A percentile compares a stretch with the other conserved stretches of the same genome.
Conservation (phyloP, 2,797 vertebrate species). For the Cottoperca gobio region DNA sequence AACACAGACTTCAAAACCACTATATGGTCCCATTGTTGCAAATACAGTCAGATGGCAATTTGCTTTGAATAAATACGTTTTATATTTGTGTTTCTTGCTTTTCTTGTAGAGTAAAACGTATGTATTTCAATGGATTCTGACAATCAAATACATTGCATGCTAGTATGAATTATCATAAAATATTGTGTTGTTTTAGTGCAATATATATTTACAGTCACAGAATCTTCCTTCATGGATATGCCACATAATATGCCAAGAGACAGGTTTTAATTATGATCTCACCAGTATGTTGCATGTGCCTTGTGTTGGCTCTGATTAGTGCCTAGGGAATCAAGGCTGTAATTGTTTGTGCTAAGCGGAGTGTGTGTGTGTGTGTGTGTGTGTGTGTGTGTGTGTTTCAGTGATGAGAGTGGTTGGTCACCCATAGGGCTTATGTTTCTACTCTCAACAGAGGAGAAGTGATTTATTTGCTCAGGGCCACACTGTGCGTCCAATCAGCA, state of each 20-base stretch:
- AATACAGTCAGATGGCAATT: not conserved
- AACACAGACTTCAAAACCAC: not conserved
- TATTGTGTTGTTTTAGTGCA: conserved; percentile 56
- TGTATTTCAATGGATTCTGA: conserved; percentile 1
- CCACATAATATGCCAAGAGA: conserved; percentile 82
- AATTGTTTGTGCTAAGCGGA: conserved; percentile 83
- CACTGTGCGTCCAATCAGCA: conserved; percentile 78
- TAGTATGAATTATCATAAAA: conserved; percentile 19
- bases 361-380: conserved; percentile 32
- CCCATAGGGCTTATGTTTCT: conserved; percentile 77
- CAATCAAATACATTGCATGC: conserved; percentile 12
- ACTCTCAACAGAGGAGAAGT: conserved; percentile 71
- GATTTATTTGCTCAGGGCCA: conserved; percentile 79
- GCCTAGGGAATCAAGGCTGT: conserved; percentile 83
- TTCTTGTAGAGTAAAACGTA: not conserved
- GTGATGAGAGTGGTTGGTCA: conserved; percentile 65
- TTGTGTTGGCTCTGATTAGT: conserved; percentile 85
- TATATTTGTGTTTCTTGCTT: not conserved
- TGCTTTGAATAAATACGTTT: not conserved
- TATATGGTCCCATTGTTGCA: not conserved
- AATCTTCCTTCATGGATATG: conserved; percentile 74
- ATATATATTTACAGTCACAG: conserved; percentile 77
- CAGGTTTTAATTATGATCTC: conserved; percentile 88
- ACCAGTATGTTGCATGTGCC: conserved; percentile 80
- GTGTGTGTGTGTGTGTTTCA: conserved; percentile 31